These are phyloP conservation scores for Lingula anatina DNA, from an alignment of 2,888 invertebrate genomes.

Conservation along the genomic window DNA sequence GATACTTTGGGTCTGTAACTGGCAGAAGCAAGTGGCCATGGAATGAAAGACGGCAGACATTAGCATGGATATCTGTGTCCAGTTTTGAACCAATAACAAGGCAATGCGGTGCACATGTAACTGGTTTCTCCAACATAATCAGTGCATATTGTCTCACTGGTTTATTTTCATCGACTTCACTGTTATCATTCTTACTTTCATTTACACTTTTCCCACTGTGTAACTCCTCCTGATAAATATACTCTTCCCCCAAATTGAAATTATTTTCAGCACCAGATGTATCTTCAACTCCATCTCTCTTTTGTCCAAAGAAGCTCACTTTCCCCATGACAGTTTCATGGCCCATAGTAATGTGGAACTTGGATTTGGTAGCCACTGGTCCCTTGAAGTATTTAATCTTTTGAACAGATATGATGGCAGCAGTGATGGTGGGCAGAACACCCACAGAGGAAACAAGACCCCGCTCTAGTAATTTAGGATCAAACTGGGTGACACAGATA, in stretches of 20 bases:
- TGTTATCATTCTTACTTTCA: conserved; percentile 9
- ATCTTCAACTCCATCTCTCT: conserved; percentile 1
- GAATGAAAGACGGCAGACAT: conserved; percentile 66
- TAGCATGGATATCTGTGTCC: conserved; percentile 62
- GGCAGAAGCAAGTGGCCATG: conserved; percentile 58
- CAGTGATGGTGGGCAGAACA: conserved; percentile 55
- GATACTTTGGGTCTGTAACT: conserved; percentile 53
- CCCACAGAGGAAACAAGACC: conserved; percentile 61
- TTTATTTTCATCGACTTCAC: conserved; percentile 6
- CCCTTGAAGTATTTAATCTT: conserved; percentile 62
- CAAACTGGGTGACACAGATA: conserved; percentile 68
- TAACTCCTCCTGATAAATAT: conserved; percentile 57
- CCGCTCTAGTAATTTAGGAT: conserved; percentile 63
- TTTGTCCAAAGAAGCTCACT: conserved; percentile 41
- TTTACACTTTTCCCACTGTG: conserved; percentile 13
- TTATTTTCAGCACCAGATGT: conserved; percentile 6
- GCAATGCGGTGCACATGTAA: conserved; percentile 55
- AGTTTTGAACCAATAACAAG: conserved; percentile 64
- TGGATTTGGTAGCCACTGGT: conserved; percentile 58
- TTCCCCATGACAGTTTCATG: conserved; percentile 53
- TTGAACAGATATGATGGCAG: conserved; percentile 56
- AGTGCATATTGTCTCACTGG: conserved; percentile 51
- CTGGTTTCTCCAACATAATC: conserved; percentile 62
- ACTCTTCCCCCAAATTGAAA: conserved; percentile 55
- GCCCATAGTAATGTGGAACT: conserved; percentile 63